These are phyloP conservation scores for Cryptoblepharus egeriae DNA, from an alignment of 2,797 vertebrate genomes.

Conservation along the genomic window DNA sequence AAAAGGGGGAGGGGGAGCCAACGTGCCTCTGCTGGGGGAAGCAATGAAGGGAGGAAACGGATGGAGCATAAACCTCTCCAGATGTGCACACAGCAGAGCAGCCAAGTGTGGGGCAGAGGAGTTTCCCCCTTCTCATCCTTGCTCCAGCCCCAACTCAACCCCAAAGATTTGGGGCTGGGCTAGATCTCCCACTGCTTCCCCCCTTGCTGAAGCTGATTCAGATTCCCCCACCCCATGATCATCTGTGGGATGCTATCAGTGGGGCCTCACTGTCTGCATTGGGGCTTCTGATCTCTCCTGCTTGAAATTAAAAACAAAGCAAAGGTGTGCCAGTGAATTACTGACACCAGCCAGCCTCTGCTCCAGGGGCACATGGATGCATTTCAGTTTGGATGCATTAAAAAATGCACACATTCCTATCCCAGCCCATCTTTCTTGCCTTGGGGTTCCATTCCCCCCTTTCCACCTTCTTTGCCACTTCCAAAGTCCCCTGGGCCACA, in stretches of 20 bases:
- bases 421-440: too few species aligned
- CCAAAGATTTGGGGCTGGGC: neutral
- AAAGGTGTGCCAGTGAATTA: too few species aligned
- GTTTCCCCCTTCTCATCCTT: fast-evolving
- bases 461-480: fast-evolving
- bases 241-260: neutral
- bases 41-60: neutral
- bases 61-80: neutral
- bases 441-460: fast-evolving
- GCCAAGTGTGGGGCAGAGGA: neutral
- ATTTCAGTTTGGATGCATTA: neutral
- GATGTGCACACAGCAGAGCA: neutral
- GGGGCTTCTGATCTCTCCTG: neutral
- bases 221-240: neutral
- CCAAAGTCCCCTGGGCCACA: neutral
- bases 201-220: too few species aligned
- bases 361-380: neutral
- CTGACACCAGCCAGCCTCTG: too few species aligned
- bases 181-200: too few species aligned
- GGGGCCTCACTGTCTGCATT: neutral
- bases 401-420: too few species aligned
- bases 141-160: neutral
- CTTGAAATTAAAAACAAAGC: neutral
- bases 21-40: neutral
- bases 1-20: neutral